A percentile compares a stretch with the other conserved stretches of the same genome.
Evolutionary conservation across 2,797 vertebrate genomes (phyloP).

Genomic region (Enteromius afrohamiltoni): DNA sequence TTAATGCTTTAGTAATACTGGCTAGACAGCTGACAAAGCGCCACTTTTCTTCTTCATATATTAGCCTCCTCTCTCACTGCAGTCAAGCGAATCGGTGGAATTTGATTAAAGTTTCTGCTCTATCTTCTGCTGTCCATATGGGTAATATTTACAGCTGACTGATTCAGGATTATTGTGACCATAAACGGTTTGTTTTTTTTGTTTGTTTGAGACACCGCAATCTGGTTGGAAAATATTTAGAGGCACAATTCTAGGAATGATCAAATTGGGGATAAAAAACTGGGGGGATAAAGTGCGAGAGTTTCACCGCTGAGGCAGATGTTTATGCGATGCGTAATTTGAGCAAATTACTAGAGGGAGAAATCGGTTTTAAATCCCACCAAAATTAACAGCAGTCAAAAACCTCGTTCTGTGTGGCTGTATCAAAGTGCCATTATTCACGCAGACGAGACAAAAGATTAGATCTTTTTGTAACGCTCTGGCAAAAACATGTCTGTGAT

Average conservation of each 20-base stretch:
- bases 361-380: slow-evolving; percentile 25
- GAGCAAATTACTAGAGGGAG: slow-evolving; percentile 22
- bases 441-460: slow-evolving; percentile 19
- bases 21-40: slow-evolving; percentile 43
- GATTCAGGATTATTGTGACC: slow-evolving; percentile 38
- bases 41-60: slow-evolving; percentile 29
- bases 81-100: slow-evolving; percentile 34
- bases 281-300: neutral
- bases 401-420: neutral
- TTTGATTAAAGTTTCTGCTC: slow-evolving; percentile 39
- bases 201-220: neutral
- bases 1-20: slow-evolving; percentile 38
- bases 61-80: slow-evolving; percentile 22
- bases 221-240: slow-evolving; percentile 9
- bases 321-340: slow-evolving; percentile 25
- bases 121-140: slow-evolving; percentile 35
- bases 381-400: slow-evolving; percentile 23
- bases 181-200: slow-evolving; percentile 34
- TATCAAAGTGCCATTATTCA: slow-evolving; percentile 6
- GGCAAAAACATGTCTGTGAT: slow-evolving; percentile 38
- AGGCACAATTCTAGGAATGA: slow-evolving; percentile 10
- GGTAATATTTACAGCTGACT: slow-evolving; percentile 38
- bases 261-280: neutral
- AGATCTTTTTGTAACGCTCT: neutral
- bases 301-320: slow-evolving; percentile 11